Percentiles rank a stretch among this genome's conserved stretches.
phyloP scores from a whole-genome alignment of 2,113 vertebrate genomes.

The Malurus melanocephalus region DNA sequence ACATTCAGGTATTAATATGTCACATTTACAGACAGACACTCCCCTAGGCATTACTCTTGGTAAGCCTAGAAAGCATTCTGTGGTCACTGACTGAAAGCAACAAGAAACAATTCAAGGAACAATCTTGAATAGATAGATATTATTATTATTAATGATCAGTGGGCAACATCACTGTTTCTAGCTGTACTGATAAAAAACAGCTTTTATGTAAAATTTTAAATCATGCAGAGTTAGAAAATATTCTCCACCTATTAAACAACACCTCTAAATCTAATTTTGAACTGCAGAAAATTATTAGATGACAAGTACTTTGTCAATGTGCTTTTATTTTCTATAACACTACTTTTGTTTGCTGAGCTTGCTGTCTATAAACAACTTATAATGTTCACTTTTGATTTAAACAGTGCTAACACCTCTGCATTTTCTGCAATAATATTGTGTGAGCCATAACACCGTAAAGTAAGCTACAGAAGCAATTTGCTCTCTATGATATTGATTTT shows the following conservation, averaged over 20 bases:
- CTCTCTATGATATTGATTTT: conserved; percentile 59
- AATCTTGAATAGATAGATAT: neutral
- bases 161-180: neutral
- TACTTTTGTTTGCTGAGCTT: conserved; percentile 7
- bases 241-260: neutral
- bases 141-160: neutral
- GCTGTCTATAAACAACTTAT: neutral
- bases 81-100: neutral
- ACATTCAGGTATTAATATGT: neutral
- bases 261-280: conserved; percentile 15
- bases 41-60: neutral
- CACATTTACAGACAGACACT: neutral
- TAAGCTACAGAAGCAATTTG: conserved; percentile 58
- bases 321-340: neutral
- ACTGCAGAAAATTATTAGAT: conserved; percentile 6
- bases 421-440: conserved; percentile 48
- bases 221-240: neutral
- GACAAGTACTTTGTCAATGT: conserved; percentile 10
- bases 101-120: neutral
- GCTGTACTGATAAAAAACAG: neutral
- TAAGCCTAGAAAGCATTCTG: neutral
- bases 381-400: conserved; percentile 52
- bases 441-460: neutral
- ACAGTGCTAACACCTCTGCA: conserved; percentile 34
- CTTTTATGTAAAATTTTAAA: conserved; percentile 2